phyloP scores from a whole-genome alignment of 2,888 invertebrate species.

The Margaritifera margaritifera region DNA sequence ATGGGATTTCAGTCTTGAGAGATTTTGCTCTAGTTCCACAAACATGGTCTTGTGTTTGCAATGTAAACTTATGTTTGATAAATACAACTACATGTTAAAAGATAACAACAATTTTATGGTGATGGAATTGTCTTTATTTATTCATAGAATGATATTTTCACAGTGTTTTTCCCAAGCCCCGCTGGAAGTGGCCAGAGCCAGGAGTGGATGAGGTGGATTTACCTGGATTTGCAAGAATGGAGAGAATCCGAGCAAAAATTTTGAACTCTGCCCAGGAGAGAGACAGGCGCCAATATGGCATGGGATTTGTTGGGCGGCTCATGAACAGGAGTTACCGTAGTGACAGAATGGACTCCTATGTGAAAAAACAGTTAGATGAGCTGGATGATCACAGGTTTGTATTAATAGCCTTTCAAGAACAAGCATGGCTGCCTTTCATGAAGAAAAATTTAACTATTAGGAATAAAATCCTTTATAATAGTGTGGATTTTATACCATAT shows the following conservation, averaged over 20 bases:
- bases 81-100: too few relatives aligned
- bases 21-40: too few relatives aligned
- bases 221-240: constrained; percentile 39
- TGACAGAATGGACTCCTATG: constrained; percentile 76
- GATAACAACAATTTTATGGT: too few relatives aligned
- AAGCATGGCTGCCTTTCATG: too few relatives aligned
- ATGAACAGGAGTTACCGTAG: constrained; percentile 79
- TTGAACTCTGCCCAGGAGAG: constrained; percentile 92
- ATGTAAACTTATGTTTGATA: too few relatives aligned
- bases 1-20: too few relatives aligned
- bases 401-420: too few relatives aligned
- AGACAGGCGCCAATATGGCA: constrained; percentile 87
- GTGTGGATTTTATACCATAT: too few relatives aligned
- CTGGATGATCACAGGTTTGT: constrained; percentile 85
- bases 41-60: too few relatives aligned
- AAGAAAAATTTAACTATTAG: too few relatives aligned
- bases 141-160: background rate
- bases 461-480: too few relatives aligned
- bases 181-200: constrained; percentile 45
- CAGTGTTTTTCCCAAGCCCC: constrained; percentile 47
- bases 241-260: constrained; percentile 73
- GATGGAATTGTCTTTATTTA: too few relatives aligned
- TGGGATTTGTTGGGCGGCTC: constrained; percentile 86
- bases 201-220: constrained; percentile 57
- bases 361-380: constrained; percentile 86